Evolutionary conservation across 1,140 invertebrate species (phyloP), one percentile per base, ranked within the genome.

Genomic region (Pseudomyrmex sp.): DNA sequence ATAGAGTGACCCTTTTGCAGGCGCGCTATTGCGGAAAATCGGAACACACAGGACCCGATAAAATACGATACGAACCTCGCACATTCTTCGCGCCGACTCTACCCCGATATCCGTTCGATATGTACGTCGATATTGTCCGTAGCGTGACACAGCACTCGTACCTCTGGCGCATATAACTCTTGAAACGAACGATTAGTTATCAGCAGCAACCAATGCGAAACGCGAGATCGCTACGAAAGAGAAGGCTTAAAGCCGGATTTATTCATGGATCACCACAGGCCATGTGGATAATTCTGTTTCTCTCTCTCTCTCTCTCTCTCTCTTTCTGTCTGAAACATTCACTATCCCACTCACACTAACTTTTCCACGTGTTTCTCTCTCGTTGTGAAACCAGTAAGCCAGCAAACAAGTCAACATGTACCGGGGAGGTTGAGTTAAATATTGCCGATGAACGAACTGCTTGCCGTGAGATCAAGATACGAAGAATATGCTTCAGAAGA

Each of bases 221-320:
- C 20, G 59, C 46, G 72, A 85, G 74, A 68, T 35, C n/a, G n/a
- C 66, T 48, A 83, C 52, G 63, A 76, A 4, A 35, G 58, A 10
- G 23, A 18, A 20, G 50, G 61, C 72, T 69, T 26, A 59, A 52
- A 59, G 58, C 70, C 58, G 72, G 54, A 70, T 87, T 87, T 87
- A 87, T 87, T 87, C 85, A 76, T 86, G 72, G 85, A 87, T 65
- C 84, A 74, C 56, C 74, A 68, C 58, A 70, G 20, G 63, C 85
- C 85, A 86, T 79, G 72, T 86, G 85, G 65, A 76, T 83, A 86
- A 85, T 86, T 74, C 61, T 73, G 46, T 85, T 54, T 66, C 61
- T 35, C 35, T 35, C 35, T 35, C 35, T 35, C 35, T 35, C 35
- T 7, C 35, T 35, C 35, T 35, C 5, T 35, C 35, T 35, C 5